Evolutionary conservation across 2,888 invertebrate species (phyloP).

Genomic region (Onchidella celtica): DNA sequence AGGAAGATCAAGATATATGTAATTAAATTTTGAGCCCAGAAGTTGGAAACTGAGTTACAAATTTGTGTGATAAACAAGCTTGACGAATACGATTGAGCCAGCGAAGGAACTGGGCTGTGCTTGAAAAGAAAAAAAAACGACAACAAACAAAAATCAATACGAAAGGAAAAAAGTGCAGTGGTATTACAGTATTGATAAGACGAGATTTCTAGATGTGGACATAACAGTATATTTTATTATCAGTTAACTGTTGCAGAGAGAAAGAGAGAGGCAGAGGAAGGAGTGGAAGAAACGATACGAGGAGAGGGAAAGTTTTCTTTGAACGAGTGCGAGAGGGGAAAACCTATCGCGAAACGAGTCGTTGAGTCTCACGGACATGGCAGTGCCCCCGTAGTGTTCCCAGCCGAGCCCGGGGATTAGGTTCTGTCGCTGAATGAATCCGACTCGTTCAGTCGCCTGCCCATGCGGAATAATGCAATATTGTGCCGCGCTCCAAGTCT

Average conservation of each 20-base stretch:
- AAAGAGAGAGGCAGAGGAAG: too few species aligned
- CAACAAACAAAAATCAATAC: too few species aligned
- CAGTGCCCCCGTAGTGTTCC: background rate
- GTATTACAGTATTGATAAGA: too few species aligned
- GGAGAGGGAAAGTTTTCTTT: background rate
- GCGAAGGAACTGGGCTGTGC: background rate
- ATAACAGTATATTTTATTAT: too few species aligned
- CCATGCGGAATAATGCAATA: constrained; percentile 36
- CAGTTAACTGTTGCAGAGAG: background rate
- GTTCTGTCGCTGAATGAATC: background rate
- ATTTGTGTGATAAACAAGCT: background rate
- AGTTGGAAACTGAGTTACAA: too few species aligned
- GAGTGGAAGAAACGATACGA: background rate
- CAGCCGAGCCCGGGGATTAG: background rate
- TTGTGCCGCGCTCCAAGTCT: constrained; percentile 19
- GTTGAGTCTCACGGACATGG: background rate
- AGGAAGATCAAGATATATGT: too few species aligned
- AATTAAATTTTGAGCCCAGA: too few species aligned
- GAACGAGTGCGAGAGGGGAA: background rate
- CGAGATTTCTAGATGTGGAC: too few species aligned
- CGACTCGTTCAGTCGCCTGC: background rate
- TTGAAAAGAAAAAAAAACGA: background rate
- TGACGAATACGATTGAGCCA: background rate
- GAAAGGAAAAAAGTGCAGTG: too few species aligned
- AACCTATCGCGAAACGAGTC: background rate